These are phyloP conservation scores for Pachypanchax playfairii DNA, from an alignment of 2,113 vertebrate genomes.

Conservation along the genomic window DNA sequence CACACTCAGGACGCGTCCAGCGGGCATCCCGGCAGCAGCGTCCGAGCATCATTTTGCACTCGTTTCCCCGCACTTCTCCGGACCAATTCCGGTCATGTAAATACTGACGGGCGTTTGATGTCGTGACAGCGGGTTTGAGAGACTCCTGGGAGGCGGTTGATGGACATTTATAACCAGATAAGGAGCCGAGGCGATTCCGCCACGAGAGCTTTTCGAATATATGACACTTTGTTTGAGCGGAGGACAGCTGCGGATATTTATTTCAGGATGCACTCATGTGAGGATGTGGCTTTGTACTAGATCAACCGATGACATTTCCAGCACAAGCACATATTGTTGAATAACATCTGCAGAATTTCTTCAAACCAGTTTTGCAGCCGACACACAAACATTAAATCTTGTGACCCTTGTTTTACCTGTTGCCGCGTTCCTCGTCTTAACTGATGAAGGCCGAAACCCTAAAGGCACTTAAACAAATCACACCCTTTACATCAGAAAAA, in stretches of 20 bases:
- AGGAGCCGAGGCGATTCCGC: no score
- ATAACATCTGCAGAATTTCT: background rate
- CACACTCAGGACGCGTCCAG: constrained; percentile 36
- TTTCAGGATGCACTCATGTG: background rate
- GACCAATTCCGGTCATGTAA: constrained; percentile 67
- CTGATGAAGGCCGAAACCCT: constrained; percentile 10
- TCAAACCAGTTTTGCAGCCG: background rate
- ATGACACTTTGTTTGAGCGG: constrained; percentile 4
- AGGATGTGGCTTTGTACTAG: constrained; percentile 13
- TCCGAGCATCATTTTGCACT: constrained; percentile 42
- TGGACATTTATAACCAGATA: constrained; percentile 64
- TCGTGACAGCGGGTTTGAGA: constrained; percentile 65
- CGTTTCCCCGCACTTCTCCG: constrained; percentile 54
- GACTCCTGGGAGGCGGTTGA: constrained; percentile 59
- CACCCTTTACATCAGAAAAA: background rate
- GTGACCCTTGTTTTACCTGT: constrained; percentile 52
- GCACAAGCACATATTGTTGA: constrained; percentile 2
- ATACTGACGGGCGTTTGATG: constrained; percentile 80
- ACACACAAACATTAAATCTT: background rate
- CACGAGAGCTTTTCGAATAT: constrained; percentile 15
- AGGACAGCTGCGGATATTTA: background rate
- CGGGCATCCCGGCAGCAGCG: constrained; percentile 15
- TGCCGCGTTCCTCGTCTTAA: constrained; percentile 31
- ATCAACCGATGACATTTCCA: background rate
- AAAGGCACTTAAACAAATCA: background rate